phyloP scores from a whole-genome alignment of 2,888 invertebrate genomes.

The Acanthacorydalis orientalis region DNA sequence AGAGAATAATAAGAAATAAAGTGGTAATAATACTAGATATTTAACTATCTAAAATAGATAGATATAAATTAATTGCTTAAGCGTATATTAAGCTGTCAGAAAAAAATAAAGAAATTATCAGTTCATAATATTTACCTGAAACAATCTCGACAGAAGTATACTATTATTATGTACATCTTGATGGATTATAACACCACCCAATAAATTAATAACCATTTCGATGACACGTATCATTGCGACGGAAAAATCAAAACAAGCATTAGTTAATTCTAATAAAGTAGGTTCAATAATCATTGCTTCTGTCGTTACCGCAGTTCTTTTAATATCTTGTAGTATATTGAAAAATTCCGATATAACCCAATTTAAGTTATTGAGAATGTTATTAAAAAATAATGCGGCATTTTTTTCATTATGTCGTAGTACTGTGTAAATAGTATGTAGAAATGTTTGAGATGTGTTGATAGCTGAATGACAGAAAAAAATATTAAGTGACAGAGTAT shows the following conservation, averaged over 20 bases:
- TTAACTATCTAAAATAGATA: no score
- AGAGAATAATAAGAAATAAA: no score
- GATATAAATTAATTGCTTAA: no score
- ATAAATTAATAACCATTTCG: conserved; percentile 1
- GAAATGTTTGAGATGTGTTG: neutral
- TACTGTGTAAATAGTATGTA: neutral
- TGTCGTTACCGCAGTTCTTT: neutral
- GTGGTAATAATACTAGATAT: no score
- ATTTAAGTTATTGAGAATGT: conserved; percentile 3
- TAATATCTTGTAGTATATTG: conserved; percentile 3
- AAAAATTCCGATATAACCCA: conserved; percentile 2
- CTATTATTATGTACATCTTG: conserved; percentile 3
- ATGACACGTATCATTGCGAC: conserved; percentile 4
- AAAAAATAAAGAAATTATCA: no score
- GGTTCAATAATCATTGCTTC: conserved; percentile 4
- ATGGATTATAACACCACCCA: neutral
- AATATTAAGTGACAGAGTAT: no score
- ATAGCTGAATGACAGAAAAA: no score
- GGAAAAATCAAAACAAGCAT: conserved; percentile 1
- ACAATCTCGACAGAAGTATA: neutral
- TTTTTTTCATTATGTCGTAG: neutral
- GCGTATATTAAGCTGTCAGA: no score
- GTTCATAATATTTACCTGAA: neutral
- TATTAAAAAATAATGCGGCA: neutral
- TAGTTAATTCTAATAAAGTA: neutral